Conservation (phyloP, 1,140 invertebrate species). For the Trichonephila clavata region DNA sequence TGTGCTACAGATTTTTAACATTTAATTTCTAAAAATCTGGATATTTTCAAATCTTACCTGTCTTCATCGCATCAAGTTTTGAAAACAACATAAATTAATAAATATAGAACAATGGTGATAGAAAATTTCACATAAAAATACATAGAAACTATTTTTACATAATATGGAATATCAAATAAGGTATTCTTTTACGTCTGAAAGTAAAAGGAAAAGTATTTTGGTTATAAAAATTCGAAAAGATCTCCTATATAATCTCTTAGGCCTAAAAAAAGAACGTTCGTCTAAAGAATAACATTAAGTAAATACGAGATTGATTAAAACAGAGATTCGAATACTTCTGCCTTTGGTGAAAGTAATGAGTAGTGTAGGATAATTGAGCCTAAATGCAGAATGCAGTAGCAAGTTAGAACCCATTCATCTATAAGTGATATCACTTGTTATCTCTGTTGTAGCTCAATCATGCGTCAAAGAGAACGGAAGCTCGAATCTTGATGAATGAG, state of each 20-base stretch:
- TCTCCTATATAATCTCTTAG: neutral
- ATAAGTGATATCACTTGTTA: neutral
- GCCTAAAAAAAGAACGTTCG: neutral
- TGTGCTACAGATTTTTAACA: too few relatives aligned
- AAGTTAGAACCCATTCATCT: neutral
- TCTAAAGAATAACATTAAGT: neutral
- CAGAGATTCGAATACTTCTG: neutral
- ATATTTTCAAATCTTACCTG: too few relatives aligned
- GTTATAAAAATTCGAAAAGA: too few relatives aligned
- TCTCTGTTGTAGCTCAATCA: slow-evolving; percentile 9
- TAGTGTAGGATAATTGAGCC: neutral
- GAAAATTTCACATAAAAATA: too few relatives aligned
- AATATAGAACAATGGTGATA: too few relatives aligned
- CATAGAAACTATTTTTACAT: neutral
- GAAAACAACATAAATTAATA: too few relatives aligned
- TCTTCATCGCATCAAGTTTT: too few relatives aligned
- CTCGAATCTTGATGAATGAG: neutral
- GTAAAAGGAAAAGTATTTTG: too few relatives aligned
- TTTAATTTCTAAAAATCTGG: too few relatives aligned
- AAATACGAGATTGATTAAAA: neutral
- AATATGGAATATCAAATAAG: neutral
- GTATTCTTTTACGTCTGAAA: neutral
- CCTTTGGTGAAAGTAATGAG: neutral
- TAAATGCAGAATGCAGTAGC: neutral
- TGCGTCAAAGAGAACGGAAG: slow-evolving; percentile 22